Evolutionary conservation across 2,113 vertebrate species (phyloP).

Genomic region (Rhea americana): DNA sequence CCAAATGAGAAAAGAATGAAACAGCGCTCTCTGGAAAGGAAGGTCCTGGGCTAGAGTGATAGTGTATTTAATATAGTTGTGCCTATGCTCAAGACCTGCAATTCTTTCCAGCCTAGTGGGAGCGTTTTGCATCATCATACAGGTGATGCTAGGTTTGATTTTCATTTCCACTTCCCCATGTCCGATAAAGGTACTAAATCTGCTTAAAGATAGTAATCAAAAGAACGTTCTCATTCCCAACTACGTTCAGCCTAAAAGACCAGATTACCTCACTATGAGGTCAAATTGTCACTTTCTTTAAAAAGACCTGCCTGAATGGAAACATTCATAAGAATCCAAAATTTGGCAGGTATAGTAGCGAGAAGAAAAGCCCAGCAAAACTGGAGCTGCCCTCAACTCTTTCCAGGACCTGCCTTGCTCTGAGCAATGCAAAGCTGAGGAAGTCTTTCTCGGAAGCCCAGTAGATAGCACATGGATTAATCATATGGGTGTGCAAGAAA

Average conservation of each 20-base stretch:
- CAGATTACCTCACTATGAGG: background rate
- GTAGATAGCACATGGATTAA: conserved; percentile 1
- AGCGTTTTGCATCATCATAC: background rate
- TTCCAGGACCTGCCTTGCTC: background rate
- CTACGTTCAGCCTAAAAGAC: background rate
- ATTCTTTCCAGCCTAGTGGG: background rate
- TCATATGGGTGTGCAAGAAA: conserved; percentile 10
- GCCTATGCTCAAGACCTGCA: background rate
- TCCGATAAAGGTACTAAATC: background rate
- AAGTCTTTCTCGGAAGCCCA: conserved; percentile 10
- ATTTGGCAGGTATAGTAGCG: background rate
- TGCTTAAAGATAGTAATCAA: background rate
- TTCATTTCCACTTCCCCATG: background rate
- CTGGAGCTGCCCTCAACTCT: background rate
- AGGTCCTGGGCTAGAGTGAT: background rate
- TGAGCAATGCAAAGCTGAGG: background rate
- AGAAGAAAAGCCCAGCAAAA: background rate
- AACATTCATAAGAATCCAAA: conserved; percentile 22
- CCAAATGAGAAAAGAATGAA: background rate
- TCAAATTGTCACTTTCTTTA: conserved; percentile 26
- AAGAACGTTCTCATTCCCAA: background rate
- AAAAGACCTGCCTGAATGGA: conserved; percentile 38
- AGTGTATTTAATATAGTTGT: background rate
- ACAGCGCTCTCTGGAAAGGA: background rate
- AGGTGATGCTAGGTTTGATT: conserved; percentile 17